Base-by-base conservation (phyloP, 2,888 invertebrate genomes). In the Hipparchia semele region DNA sequence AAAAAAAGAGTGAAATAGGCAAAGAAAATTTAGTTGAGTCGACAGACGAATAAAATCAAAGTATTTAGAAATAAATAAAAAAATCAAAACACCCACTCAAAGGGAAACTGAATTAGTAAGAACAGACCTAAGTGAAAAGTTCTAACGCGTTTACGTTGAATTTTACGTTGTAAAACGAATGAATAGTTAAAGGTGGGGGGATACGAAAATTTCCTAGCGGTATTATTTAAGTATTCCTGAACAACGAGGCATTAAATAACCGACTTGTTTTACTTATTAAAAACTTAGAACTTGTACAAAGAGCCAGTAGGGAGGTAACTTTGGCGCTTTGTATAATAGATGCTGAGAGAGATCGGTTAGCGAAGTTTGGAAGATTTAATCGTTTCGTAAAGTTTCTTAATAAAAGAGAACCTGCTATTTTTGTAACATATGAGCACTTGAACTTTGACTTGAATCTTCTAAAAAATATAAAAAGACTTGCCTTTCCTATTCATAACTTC, bases 251-350 rank as follows among this genome's bases (percentile, higher is more conserved):
- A 46, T 46, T 23, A 13, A 13, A n/a, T 23, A 51, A 33, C 23
- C 13, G 49, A 51, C 49, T 64, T 64, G 23, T 64, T 49, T 64
- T 33, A 51, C 64, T 64, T 62, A 58, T 58, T 58, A 58, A 13
- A 58, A 58, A 58, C 13, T 58, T 60, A 39, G 4, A 39, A 9
- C 33, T 59, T 59, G 59, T 59, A 23, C 6, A 64, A 64, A 23
- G 49, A 23, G 12, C 6, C 13, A n/a, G 46, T 46, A 62, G 46
- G 59, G 59, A 59, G 33, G 10, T 10, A 59, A 61, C 45, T 61
- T 45, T 61, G 49, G 49, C 12, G 62, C 23, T 64, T 64, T 61
- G n/a, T n/a, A 7, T 61, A 61, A 46, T 61, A 46, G 1, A 2
- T 23, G 56, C 23, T 9, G 58, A 7, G 58, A 13, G 58, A 58